phyloP scores from a whole-genome alignment of 2,888 invertebrate genomes.

The Herminia tarsipennalis region DNA sequence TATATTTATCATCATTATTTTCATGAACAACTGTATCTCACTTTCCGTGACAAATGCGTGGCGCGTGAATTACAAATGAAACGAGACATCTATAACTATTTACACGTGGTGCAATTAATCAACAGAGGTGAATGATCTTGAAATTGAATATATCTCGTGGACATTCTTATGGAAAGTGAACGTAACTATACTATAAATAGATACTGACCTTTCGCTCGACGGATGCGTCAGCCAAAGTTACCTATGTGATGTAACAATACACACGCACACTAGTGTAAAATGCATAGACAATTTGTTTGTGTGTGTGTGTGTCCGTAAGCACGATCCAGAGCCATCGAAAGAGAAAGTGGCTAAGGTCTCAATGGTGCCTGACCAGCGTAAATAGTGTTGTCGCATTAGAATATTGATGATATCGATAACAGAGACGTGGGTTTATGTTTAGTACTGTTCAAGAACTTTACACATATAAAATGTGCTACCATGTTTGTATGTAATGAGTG shows the following conservation, averaged over 20 bases:
- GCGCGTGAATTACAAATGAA: conserved; percentile 23
- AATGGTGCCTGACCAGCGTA: conserved; percentile 59
- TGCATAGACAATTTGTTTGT: conserved; percentile 30
- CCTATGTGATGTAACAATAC: conserved; percentile 73
- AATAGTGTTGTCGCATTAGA: conserved; percentile 46
- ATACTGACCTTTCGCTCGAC: conserved; percentile 76
- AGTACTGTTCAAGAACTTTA: too few species aligned
- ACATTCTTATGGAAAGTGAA: conserved; percentile 75
- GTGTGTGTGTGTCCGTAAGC: conserved; percentile 52
- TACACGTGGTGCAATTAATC: conserved; percentile 37
- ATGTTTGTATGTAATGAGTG: too few species aligned
- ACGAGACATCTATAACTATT: conserved; percentile 16
- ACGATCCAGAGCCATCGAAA: conserved; percentile 69
- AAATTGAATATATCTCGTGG: conserved; percentile 55
- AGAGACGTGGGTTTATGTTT: too few species aligned
- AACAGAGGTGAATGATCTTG: conserved; percentile 60
- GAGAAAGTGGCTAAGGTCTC: conserved; percentile 79
- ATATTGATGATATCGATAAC: conserved; percentile 43
- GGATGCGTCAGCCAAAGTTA: conserved; percentile 78
- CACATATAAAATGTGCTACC: too few species aligned
- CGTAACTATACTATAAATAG: conserved; percentile 71
- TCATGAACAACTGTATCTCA: background rate
- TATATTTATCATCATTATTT: conserved; percentile 1
- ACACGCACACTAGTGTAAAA: conserved; percentile 47
- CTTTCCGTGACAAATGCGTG: conserved; percentile 22